Percentiles rank a stretch among this genome's conserved stretches.
Conservation (phyloP, 2,113 vertebrate genomes). For the Leucopsar rothschildi region DNA sequence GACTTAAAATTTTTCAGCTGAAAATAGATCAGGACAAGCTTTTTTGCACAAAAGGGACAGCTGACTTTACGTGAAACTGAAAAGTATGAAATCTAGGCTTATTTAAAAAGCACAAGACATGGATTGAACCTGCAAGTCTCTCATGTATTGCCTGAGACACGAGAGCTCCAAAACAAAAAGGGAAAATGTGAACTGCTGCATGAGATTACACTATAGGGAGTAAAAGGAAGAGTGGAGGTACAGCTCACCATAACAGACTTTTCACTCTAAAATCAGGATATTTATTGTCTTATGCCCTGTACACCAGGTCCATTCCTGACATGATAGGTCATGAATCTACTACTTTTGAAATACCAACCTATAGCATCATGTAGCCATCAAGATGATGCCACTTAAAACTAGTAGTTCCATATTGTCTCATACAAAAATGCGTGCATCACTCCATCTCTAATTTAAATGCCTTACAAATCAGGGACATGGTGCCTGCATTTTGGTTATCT, state of each 20-base stretch:
- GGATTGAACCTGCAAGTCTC: not conserved
- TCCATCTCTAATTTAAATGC: not conserved
- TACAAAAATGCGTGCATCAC: not conserved
- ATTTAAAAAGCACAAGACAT: not conserved
- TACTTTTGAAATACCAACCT: not conserved
- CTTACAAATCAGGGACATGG: not conserved
- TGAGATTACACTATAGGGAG: not conserved
- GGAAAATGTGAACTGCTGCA: not conserved
- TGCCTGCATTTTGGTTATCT: not conserved
- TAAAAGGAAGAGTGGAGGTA: not conserved
- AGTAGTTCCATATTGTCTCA: not conserved
- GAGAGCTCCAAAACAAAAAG: not conserved
- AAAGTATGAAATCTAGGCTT: not conserved
- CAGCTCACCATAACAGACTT: not conserved
- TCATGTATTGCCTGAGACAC: not conserved
- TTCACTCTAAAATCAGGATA: not conserved
- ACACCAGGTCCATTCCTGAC: not conserved
- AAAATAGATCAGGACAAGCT: not conserved
- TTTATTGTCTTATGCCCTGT: not conserved
- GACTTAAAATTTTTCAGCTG: not conserved
- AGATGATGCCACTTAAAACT: not conserved
- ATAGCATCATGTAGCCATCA: not conserved
- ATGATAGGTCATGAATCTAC: not conserved
- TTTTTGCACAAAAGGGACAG: not conserved
- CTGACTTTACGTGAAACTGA: not conserved